Conservation (phyloP, 2,888 invertebrate genomes). For the Epinotia bilunana region DNA sequence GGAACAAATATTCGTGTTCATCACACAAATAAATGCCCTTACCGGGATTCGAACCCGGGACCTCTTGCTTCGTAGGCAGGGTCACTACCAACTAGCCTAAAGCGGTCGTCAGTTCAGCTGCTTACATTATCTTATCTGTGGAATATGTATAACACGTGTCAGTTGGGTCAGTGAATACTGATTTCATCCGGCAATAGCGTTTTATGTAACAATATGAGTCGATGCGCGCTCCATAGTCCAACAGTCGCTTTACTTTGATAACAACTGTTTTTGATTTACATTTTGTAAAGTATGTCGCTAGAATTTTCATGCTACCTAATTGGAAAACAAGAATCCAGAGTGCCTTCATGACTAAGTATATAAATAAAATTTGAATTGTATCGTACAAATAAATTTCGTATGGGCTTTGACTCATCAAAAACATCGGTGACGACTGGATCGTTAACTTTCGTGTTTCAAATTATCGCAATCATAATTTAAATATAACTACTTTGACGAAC, state of each 20-base stretch:
- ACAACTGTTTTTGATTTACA: slow-evolving; percentile 8
- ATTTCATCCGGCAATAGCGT: background rate
- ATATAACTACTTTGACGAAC: background rate
- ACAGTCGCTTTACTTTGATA: background rate
- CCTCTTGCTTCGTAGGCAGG: no score
- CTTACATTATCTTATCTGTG: slow-evolving; percentile 4
- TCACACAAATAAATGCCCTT: no score
- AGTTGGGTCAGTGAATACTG: background rate
- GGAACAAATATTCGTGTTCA: no score
- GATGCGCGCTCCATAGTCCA: background rate
- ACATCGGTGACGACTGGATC: background rate
- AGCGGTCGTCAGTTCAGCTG: no score
- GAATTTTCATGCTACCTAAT: background rate
- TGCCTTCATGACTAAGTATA: background rate
- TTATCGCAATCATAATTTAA: slow-evolving; percentile 1
- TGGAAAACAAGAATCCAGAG: background rate
- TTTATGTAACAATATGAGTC: background rate
- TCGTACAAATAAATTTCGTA: background rate
- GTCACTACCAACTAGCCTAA: no score
- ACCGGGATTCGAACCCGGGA: no score
- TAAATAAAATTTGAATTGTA: background rate
- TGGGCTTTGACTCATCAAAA: slow-evolving; percentile 5
- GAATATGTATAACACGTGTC: slow-evolving; percentile 7
- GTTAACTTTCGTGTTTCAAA: background rate
- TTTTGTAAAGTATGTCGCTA: background rate